Evolutionary conservation across 2,888 invertebrate genomes (phyloP).

Genomic region (Philonicus albiceps): DNA sequence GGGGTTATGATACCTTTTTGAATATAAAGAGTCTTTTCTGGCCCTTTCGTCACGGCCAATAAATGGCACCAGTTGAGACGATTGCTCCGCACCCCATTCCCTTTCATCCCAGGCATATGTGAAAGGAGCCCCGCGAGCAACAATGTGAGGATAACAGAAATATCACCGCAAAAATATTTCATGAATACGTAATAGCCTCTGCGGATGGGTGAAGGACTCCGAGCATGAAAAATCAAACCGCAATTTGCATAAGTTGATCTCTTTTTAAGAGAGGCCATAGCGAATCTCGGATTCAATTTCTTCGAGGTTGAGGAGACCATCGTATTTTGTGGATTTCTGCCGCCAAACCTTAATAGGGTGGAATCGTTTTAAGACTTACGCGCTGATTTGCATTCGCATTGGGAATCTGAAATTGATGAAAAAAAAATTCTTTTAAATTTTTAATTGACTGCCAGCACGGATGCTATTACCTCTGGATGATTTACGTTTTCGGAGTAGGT

Average conservation of each 20-base stretch:
- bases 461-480: not conserved
- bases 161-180: constrained; percentile 42
- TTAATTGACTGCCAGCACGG: not conserved
- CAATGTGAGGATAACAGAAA: constrained; percentile 41
- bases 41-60: constrained; percentile 26
- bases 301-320: not conserved
- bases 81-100: constrained; percentile 14
- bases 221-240: constrained; percentile 52
- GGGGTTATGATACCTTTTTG: constrained; percentile 24
- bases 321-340: not conserved
- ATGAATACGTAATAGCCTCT: constrained; percentile 40
- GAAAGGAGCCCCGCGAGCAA: not conserved
- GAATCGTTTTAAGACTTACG: not conserved
- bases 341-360: not conserved
- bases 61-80: constrained; percentile 24
- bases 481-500: not conserved
- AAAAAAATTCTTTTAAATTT: not conserved
- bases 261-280: constrained; percentile 35
- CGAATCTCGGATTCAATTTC: constrained; percentile 39
- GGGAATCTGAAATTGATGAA: not conserved
- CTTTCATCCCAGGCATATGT: not conserved
- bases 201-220: constrained; percentile 32
- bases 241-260: constrained; percentile 52
- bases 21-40: not conserved
- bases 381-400: not conserved